These are phyloP conservation scores for Ceyx margarethae DNA, from an alignment of 2,113 vertebrate species.

Conservation along the genomic window DNA sequence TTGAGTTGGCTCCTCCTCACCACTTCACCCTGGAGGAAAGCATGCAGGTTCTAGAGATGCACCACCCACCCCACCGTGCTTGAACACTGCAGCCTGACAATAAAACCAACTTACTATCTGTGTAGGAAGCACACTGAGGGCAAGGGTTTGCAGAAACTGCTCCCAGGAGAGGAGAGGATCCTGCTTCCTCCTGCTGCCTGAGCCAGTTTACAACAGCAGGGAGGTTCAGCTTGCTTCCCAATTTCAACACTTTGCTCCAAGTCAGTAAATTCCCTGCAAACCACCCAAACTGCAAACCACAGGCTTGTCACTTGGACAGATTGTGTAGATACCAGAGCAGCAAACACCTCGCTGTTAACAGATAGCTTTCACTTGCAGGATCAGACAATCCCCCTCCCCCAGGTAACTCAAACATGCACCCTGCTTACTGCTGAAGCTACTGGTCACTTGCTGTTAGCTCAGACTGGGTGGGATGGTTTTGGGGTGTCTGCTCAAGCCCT, in stretches of 20 bases:
- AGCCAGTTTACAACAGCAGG: neutral
- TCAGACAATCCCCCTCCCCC: neutral
- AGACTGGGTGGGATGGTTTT: neutral
- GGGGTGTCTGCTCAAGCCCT: neutral
- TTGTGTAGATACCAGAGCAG: neutral
- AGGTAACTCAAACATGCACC: neutral
- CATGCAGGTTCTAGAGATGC: neutral
- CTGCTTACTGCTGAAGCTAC: accelerated
- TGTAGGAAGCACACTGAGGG: neutral
- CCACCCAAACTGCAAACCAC: neutral
- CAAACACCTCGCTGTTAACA: neutral
- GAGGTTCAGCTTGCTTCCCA: neutral
- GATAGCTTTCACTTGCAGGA: neutral
- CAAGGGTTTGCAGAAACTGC: neutral
- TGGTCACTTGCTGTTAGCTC: neutral
- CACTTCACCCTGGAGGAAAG: neutral
- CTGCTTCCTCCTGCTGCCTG: accelerated
- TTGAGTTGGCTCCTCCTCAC: neutral
- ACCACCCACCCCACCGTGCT: neutral
- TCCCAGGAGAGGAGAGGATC: neutral
- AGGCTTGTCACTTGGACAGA: neutral
- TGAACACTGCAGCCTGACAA: neutral
- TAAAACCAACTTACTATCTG: accelerated
- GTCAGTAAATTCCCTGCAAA: neutral
- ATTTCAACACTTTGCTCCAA: neutral